Percentiles rank a stretch among this genome's conserved stretches.
phyloP scores from a whole-genome alignment of 2,113 vertebrate genomes.

The Tupaia chinensis region DNA sequence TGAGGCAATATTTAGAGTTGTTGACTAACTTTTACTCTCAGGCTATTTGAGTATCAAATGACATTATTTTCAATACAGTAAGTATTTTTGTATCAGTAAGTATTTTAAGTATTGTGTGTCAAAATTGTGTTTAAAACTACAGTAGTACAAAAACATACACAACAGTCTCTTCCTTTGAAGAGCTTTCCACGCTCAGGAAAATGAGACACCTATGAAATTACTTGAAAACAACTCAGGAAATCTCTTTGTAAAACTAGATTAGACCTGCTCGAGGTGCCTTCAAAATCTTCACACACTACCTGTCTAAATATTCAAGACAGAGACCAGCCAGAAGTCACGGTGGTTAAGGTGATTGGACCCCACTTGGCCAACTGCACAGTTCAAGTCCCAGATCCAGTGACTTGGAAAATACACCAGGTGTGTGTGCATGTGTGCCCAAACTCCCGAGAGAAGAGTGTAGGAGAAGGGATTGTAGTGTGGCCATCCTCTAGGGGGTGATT shows the following conservation, averaged over 20 bases:
- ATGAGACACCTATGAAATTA: neutral
- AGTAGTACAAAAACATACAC: neutral
- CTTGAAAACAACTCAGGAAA: neutral
- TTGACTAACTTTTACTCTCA: neutral
- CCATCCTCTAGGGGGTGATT: too few relatives aligned
- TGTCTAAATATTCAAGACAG: neutral
- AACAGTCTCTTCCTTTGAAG: neutral
- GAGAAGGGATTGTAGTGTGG: too few relatives aligned
- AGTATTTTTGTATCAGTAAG: neutral
- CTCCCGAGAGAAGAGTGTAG: too few relatives aligned
- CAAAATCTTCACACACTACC: neutral
- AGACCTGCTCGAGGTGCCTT: neutral
- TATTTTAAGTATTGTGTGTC: neutral
- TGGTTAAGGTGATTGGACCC: too few relatives aligned
- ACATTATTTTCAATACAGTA: neutral
- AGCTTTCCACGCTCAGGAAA: neutral
- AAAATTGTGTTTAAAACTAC: neutral
- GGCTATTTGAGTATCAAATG: neutral
- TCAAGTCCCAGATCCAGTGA: too few relatives aligned
- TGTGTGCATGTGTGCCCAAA: too few relatives aligned
- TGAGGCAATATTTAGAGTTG: neutral
- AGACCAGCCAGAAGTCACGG: too few relatives aligned
- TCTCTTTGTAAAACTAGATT: neutral
- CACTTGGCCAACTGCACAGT: too few relatives aligned
- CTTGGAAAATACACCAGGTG: too few relatives aligned